A percentile compares a stretch with the other conserved stretches of the same genome.
phyloP scores from a whole-genome alignment of 2,113 vertebrate genomes.

The Elephas maximus region DNA sequence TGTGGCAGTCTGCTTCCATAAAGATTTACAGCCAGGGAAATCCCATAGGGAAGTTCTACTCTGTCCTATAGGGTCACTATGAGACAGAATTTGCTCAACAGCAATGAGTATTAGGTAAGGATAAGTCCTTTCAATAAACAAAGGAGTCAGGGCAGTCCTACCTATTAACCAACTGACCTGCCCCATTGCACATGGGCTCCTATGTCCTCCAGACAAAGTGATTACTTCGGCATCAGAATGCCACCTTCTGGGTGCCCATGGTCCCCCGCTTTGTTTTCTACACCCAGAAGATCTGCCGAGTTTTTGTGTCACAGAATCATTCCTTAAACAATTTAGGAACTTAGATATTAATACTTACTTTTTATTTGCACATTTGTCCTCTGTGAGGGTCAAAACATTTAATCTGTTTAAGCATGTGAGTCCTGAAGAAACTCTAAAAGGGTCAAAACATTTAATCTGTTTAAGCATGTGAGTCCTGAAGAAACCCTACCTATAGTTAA shows the following conservation, averaged over 20 bases:
- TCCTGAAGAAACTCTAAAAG: not conserved
- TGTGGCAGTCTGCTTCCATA: not conserved
- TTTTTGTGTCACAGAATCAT: not conserved
- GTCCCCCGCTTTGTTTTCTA: not conserved
- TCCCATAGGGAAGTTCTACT: no score
- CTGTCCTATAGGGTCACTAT: no score
- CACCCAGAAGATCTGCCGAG: not conserved
- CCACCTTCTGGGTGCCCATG: no score
- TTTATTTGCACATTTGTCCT: not conserved
- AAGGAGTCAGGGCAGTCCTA: not conserved
- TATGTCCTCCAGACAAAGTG: fast-evolving
- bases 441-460: not conserved
- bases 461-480: not conserved
- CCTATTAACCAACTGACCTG: not conserved
- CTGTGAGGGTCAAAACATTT: not conserved
- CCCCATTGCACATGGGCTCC: not conserved
- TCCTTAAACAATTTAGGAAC: not conserved
- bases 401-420: not conserved
- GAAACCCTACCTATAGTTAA: not conserved
- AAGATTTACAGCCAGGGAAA: no score
- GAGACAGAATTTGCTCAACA: no score
- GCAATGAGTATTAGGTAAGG: no score
- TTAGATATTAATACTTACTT: not conserved
- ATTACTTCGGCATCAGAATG: not conserved
- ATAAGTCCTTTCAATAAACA: not conserved